Percentiles rank a stretch among this genome's conserved stretches.
Evolutionary conservation across 2,888 invertebrate species (phyloP).

Genomic region (Cepaea hortensis): DNA sequence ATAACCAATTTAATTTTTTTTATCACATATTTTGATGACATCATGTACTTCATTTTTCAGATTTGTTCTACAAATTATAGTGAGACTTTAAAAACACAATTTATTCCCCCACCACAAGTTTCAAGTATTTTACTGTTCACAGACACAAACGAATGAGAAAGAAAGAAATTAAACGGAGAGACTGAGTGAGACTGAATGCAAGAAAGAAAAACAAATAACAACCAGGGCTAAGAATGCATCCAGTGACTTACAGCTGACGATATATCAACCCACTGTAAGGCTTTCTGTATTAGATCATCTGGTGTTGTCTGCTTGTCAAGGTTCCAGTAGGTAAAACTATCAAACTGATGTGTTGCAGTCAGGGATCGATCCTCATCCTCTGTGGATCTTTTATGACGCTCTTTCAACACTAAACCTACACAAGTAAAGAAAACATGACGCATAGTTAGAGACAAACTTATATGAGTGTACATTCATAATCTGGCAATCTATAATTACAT

Average conservation of each 20-base stretch:
- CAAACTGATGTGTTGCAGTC: conserved; percentile 36
- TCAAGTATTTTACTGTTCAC: no score
- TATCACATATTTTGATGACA: no score
- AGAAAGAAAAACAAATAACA: background rate
- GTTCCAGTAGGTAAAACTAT: conserved; percentile 42
- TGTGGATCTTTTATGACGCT: conserved; percentile 27
- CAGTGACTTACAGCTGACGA: conserved; percentile 31
- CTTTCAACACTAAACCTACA: conserved; percentile 40
- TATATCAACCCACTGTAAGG: conserved; percentile 46
- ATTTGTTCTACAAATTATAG: no score
- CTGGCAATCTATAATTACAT: background rate
- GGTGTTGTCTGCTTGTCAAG: conserved; percentile 42
- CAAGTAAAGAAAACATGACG: background rate
- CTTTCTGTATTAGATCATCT: conserved; percentile 40
- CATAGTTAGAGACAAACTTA: background rate
- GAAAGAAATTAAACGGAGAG: no score
- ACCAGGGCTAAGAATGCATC: background rate
- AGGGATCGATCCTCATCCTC: conserved; percentile 42
- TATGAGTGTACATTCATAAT: background rate
- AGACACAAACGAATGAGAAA: no score
- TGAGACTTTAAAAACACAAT: no score
- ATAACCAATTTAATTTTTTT: no score
- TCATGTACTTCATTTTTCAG: no score
- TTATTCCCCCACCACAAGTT: no score
- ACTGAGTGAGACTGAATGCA: background rate